phyloP scores from a whole-genome alignment of 2,113 vertebrate species.

The Noctilio leporinus region DNA sequence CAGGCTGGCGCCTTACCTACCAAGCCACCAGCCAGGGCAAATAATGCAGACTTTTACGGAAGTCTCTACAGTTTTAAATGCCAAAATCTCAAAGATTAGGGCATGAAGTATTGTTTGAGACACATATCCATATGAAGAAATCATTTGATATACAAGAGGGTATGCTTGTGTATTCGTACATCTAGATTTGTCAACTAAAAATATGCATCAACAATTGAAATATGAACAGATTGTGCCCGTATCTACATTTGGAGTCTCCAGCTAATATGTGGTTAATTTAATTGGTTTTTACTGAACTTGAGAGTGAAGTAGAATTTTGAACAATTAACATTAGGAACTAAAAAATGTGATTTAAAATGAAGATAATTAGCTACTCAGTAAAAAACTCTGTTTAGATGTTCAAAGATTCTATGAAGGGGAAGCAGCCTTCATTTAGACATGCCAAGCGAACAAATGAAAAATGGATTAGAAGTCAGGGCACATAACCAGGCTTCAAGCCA shows the following conservation, averaged over 20 bases:
- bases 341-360: constrained; percentile 22
- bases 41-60: background rate
- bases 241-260: background rate
- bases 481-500: no score
- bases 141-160: background rate
- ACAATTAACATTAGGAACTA: background rate
- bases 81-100: background rate
- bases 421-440: background rate
- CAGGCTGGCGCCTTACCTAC: no score
- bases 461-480: no score
- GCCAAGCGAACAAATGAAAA: background rate
- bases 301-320: background rate
- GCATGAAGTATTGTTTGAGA: background rate
- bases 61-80: background rate
- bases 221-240: background rate
- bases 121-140: background rate
- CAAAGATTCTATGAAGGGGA: background rate
- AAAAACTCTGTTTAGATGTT: background rate
- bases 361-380: background rate
- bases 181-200: constrained; percentile 2
- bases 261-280: background rate
- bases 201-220: background rate
- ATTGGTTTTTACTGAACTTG: background rate
- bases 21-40: no score
- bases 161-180: background rate